Base-by-base conservation (phyloP, 2,113 vertebrate genomes). In the Ursus arctos region DNA sequence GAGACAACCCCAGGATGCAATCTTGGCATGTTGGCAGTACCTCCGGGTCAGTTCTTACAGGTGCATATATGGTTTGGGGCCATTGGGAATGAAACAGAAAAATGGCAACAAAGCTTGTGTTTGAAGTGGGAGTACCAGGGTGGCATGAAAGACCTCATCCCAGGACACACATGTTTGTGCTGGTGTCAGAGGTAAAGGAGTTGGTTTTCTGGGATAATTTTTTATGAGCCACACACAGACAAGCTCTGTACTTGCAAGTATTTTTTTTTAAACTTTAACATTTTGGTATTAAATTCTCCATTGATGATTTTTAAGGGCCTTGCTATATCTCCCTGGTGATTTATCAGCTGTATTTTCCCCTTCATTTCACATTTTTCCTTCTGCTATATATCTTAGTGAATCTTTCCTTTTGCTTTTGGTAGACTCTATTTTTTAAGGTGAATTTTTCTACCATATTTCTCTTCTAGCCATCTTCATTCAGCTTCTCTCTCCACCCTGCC, bases 331-430 rank as follows among this genome's bases (percentile, higher is more conserved):
- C 88, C 79, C 79, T 96, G 36, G 55, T 85, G 84, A 94, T 81
- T 84, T 92, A 89, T 94, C 79, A 72, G 77, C 84, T 89, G 31
- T 65, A 47, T 89, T 88, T 97, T 97, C 80, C 28, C 92, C 71
- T 96, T 97, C 88, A 97, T 76, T 89, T 88, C 77, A 81, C 71
- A 89, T 74, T 95, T 96, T 96, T 88, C 95, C 79, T 89, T 67
- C 93, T 95, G 72, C 55, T 92, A n/a, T 67, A 36, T 80, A 57
- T 92, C 88, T 92, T 43, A 84, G 21, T 43, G 63, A 91, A 92
- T 74, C 92, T 36, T 96, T 92, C 77, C 71, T 84, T 85, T 49
- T 72, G 71, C 71, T 88, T 72, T 79, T 40, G 61, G 95, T 84
- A 84, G 33, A 59, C 26, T 77, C n/a, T 36, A 40, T 55, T 65